Evolutionary conservation across 1,140 invertebrate species (phyloP), one percentile per base, ranked within the genome.

Genomic region (Berghia stephanieae): DNA sequence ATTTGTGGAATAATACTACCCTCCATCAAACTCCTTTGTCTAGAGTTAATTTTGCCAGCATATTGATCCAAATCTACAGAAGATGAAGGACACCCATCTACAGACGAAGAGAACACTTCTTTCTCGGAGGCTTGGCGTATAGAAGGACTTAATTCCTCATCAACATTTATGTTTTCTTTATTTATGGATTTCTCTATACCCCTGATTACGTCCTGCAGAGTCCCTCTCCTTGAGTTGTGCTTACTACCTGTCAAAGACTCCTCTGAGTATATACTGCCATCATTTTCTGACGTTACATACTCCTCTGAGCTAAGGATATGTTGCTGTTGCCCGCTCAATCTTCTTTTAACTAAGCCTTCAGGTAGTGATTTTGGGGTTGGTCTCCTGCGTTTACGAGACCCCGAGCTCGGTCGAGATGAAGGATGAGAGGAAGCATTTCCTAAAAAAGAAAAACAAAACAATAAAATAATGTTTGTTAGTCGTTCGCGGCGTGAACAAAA

Each of bases 301-400:
- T 86, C 85, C 73, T 87, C 86, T 31, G 85, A 87, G 52, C 84
- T 85, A 24, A n/a, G n/a, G n/a, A n/a, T n/a, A n/a, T 79, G 79
- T n/a, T 36, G 21, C 0, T 70, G 44, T 44, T 42, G 34, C 27
- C 27, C 46, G 42, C 77, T 69, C 44, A 81, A 77, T 10, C 73
- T 44, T 57, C 80, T 79, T 70, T 82, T 83, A 27, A 67, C 74
- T 31, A 42, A 21, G 5, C 55, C 77, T 34, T 85, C 82, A 0
- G 72, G 8, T 1, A 36, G 3, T 3, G 31, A 34, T 69, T 81
- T 82, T 24, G 66, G 73, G 21, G 77, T 27, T 10, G 79, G 80
- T 27, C 80, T 55, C n/a, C 80, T 78, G 4, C 85, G 70, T 46
- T 83, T 79, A 18, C 84, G 66, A 34, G 83, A 84, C n/a, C 82